Percentiles rank a stretch among this genome's conserved stretches.
phyloP scores from a whole-genome alignment of 2,797 vertebrate species.

The Hippopotamyrus pictus region DNA sequence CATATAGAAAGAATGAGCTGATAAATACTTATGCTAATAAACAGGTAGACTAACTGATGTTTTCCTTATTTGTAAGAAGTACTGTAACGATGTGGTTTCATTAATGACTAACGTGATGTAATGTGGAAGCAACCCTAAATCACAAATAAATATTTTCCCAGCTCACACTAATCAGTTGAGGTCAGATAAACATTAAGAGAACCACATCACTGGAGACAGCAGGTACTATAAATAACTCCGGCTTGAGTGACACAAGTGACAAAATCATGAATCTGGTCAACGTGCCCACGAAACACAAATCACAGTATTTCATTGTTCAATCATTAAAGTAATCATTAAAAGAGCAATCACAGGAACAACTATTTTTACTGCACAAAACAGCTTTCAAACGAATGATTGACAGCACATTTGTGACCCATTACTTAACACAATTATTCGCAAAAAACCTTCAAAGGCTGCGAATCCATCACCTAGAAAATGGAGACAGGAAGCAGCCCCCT shows the following conservation, averaged over 20 bases:
- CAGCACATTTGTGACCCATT: neutral
- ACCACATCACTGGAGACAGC: neutral
- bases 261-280: neutral
- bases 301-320: neutral
- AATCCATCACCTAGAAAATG: neutral
- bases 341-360: neutral
- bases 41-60: neutral
- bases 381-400: neutral
- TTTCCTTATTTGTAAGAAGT: neutral
- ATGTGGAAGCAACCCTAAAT: neutral
- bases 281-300: neutral
- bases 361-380: neutral
- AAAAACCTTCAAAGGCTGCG: neutral
- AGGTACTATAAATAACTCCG: neutral
- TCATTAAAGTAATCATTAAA: neutral
- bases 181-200: neutral
- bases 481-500: neutral
- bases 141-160: neutral
- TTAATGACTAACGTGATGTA: neutral
- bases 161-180: neutral
- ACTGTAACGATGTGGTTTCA: neutral
- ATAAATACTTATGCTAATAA: neutral
- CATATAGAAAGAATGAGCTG: neutral
- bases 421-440: neutral
- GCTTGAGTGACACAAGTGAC: neutral